These are phyloP conservation scores for Ischnura elegans DNA, from an alignment of 2,888 invertebrate species.

Conservation along the genomic window DNA sequence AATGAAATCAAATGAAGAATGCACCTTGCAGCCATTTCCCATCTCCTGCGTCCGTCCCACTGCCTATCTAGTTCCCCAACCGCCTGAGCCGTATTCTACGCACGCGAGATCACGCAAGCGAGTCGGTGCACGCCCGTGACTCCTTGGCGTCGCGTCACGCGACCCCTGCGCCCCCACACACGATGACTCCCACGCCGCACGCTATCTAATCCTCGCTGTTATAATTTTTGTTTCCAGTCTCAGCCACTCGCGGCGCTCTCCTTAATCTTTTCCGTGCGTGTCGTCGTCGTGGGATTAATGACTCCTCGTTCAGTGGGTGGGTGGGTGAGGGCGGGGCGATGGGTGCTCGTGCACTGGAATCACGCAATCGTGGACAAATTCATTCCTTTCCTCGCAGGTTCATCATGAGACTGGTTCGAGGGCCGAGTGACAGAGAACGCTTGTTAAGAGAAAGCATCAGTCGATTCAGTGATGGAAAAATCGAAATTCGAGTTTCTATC, in stretches of 20 bases:
- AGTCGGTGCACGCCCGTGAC: not conserved
- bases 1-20: not conserved
- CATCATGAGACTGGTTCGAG: no score
- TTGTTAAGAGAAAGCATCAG: no score
- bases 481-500: no score
- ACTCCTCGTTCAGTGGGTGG: slow-evolving; percentile 14
- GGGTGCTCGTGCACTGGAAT: not conserved
- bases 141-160: not conserved
- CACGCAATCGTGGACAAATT: not conserved
- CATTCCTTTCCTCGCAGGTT: not conserved
- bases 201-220: slow-evolving; percentile 4
- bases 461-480: no score
- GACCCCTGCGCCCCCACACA: not conserved
- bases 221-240: not conserved
- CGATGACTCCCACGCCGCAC: slow-evolving; percentile 54
- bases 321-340: not conserved
- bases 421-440: no score
- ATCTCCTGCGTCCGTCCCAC: not conserved
- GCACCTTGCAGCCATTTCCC: not conserved
- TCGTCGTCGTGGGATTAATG: not conserved
- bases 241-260: no score
- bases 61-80: not conserved
- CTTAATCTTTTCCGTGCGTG: no score
- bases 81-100: not conserved
- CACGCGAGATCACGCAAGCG: not conserved